A percentile compares a stretch with the other conserved stretches of the same genome.
These are phyloP conservation scores for Neoitamus cyanurus DNA, from an alignment of 2,888 invertebrate species.

Conservation along the genomic window DNA sequence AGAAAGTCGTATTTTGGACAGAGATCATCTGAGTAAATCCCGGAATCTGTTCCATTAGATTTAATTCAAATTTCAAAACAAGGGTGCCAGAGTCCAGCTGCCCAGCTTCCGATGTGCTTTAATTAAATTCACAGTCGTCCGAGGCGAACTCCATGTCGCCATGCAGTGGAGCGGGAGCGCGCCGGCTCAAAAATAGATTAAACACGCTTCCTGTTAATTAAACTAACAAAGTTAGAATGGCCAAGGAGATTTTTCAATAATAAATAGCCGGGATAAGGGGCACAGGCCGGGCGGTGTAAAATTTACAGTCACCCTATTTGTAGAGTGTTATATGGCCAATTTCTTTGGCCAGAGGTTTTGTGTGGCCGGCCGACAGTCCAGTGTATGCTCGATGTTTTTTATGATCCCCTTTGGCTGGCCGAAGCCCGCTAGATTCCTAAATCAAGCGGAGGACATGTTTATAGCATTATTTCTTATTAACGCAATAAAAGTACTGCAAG, in stretches of 20 bases:
- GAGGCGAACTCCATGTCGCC: not conserved
- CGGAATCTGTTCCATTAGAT: not conserved
- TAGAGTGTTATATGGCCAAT: constrained; percentile 49
- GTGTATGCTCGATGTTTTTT: constrained; percentile 43
- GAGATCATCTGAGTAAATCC: not conserved
- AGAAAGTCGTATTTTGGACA: not conserved
- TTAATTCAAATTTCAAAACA: not conserved
- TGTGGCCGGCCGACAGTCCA: constrained; percentile 30
- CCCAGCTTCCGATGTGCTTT: not conserved
- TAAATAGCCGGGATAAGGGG: constrained; percentile 43
- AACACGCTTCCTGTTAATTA: constrained; percentile 38
- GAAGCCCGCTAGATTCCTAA: constrained; percentile 54
- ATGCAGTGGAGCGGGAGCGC: not conserved
- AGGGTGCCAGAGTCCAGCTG: not conserved
- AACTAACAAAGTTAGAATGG: constrained; percentile 42
- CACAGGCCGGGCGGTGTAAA: constrained; percentile 40
- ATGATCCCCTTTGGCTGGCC: constrained; percentile 34
- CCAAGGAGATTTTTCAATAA: constrained; percentile 41
- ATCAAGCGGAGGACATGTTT: constrained; percentile 67
- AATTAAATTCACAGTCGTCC: not conserved
- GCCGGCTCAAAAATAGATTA: constrained; percentile 34
- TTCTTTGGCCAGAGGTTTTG: constrained; percentile 44
- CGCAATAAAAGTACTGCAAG: constrained; percentile 62
- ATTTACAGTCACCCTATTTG: constrained; percentile 50
- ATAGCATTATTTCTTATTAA: constrained; percentile 62